phyloP scores from a whole-genome alignment of 2,797 vertebrate genomes.

The Artibeus jamaicensis region DNA sequence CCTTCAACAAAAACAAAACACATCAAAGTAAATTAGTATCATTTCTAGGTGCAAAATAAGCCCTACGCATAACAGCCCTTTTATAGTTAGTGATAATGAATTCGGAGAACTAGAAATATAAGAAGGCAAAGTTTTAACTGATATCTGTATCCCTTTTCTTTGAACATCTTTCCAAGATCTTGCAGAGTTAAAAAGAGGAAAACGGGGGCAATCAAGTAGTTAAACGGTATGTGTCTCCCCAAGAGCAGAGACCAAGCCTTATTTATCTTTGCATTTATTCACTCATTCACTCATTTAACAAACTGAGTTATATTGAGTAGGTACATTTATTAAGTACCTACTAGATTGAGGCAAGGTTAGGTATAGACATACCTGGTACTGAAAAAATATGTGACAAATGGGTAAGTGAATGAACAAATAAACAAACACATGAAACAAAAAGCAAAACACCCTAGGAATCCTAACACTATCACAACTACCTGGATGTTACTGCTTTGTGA shows the following conservation, averaged over 20 bases:
- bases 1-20: neutral
- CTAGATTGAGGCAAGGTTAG: neutral
- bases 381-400: constrained; percentile 9
- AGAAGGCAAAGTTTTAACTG: neutral
- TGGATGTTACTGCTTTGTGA: neutral
- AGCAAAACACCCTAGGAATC: neutral
- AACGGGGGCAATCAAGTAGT: neutral
- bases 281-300: neutral
- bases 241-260: neutral
- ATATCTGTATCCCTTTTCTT: neutral
- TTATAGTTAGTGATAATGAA: neutral
- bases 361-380: neutral
- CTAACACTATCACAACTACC: neutral
- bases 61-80: neutral
- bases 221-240: neutral
- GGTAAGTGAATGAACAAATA: neutral
- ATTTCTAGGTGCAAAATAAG: constrained; percentile 40
- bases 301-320: neutral
- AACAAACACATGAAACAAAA: neutral
- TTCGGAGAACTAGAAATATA: neutral
- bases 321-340: neutral
- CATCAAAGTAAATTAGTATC: neutral
- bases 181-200: neutral
- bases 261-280: constrained; percentile 8
- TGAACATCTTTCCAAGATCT: neutral